A percentile compares a stretch with the other conserved stretches of the same genome.
phyloP scores from a whole-genome alignment of 2,113 vertebrate species.

The Dromiciops gliroides region DNA sequence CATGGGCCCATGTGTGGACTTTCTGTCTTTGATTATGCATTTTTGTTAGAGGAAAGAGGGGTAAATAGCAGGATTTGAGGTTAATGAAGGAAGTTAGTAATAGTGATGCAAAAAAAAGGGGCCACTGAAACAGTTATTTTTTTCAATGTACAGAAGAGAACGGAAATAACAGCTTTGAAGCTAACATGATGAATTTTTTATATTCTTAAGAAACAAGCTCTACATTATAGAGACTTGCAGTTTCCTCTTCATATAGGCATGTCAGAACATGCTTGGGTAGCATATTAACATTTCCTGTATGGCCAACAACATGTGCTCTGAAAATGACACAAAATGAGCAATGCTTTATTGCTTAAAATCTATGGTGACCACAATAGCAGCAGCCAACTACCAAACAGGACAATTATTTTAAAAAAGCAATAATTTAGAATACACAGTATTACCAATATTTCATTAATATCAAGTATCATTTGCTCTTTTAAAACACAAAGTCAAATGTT shows the following conservation, averaged over 20 bases:
- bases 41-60: not conserved
- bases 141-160: not conserved
- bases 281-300: conserved; percentile 38
- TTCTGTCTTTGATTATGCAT: not conserved
- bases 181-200: not conserved
- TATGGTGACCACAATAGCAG: not conserved
- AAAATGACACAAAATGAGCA: conserved; percentile 16
- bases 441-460: conserved; percentile 1
- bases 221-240: not conserved
- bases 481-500: not conserved
- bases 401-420: not conserved
- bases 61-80: not conserved
- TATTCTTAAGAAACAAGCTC: not conserved
- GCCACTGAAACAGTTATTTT: not conserved
- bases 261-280: not conserved
- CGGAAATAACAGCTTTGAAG: not conserved
- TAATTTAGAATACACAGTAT: conserved; percentile 28
- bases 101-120: not conserved
- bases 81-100: not conserved
- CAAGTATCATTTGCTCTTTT: conserved; percentile 11
- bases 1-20: not conserved
- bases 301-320: not conserved
- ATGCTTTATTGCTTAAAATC: conserved; percentile 12
- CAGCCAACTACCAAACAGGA: not conserved
- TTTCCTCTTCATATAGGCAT: conserved; percentile 37